Conservation (phyloP, 2,113 vertebrate genomes). For the Arenaria interpres region DNA sequence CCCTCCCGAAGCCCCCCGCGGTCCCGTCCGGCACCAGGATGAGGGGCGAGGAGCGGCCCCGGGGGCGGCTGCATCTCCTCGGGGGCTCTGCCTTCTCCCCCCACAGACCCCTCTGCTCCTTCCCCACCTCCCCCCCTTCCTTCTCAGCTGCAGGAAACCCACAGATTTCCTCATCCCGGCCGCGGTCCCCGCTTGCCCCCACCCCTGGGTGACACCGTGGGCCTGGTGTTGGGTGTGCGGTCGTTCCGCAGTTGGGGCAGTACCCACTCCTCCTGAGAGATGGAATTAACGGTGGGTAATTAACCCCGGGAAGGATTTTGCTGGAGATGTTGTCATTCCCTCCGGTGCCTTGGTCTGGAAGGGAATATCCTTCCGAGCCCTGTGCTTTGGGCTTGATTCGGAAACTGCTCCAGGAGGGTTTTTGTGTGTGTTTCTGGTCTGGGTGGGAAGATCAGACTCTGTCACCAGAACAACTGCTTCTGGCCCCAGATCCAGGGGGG, state of each 20-base stretch:
- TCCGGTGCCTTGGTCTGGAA: background rate
- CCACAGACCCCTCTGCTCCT: background rate
- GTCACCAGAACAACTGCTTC: fast-evolving
- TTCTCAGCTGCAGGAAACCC: background rate
- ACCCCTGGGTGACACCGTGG: background rate
- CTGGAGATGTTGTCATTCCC: background rate
- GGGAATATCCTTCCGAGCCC: background rate
- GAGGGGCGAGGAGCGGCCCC: background rate
- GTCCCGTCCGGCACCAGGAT: fast-evolving
- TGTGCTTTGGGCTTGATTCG: background rate
- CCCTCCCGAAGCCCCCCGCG: fast-evolving
- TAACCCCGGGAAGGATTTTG: background rate
- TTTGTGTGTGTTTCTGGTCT: background rate
- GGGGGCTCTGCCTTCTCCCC: background rate
- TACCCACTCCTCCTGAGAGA: background rate
- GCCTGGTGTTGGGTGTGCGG: fast-evolving
- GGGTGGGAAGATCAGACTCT: background rate
- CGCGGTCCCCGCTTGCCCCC: background rate
- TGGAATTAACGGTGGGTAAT: background rate
- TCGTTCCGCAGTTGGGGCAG: background rate
- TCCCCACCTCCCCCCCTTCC: background rate
- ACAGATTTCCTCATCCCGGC: background rate
- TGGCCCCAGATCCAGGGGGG: too few relatives aligned
- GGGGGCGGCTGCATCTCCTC: fast-evolving
- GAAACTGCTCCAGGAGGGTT: background rate